Evolutionary conservation across 2,113 vertebrate genomes (phyloP), one percentile per base, ranked within the genome.

Genomic region (Deroptyus accipitrinus): DNA sequence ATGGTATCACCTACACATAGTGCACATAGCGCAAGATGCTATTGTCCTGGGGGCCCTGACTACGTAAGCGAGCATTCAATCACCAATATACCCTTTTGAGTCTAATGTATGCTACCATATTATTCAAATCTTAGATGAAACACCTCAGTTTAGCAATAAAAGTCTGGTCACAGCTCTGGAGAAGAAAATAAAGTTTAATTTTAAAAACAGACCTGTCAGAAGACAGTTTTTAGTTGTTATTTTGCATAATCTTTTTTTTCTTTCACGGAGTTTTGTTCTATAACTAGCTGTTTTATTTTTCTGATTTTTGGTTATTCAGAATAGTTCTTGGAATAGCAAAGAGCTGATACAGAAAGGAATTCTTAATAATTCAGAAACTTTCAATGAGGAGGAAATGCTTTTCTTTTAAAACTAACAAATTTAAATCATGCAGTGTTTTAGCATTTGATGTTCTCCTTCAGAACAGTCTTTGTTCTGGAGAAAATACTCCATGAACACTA

Each of bases 151-250:
- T 52, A 57, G 13, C 37, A 51, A 64, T 67, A 80, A n/a, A 90
- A 59, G 11, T 66, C 24, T 87, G 81, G 39, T 57, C 35, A 83
- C 13, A 75, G 42, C 5, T 39, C 37, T 61, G 48, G 14, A 83
- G 20, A 82, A 78, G 68, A 86, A 88, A 95, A 49, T 67, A 86
- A 95, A 94, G 84, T 74, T 92, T 68, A 66, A 8, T 97, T 97
- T 95, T 87, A 92, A 86, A 96, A 97, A 66, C 39, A 90, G 73
- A 81, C 51, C 54, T 42, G 46, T 55, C 30, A 96, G 80, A 96
- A 95, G 57, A 52, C 62, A 89, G 73, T 95, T 96, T 96, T 96
- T 94, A 92, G 46, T 92, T 92, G 88, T 92, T 95, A 92, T 75
- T 96, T 94, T 96, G 70, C 37, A 91, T 90, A 31, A 17, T 33